A percentile compares a stretch with the other conserved stretches of the same genome.
phyloP scores from a whole-genome alignment of 2,797 vertebrate genomes.

The Oreochromis grahami region DNA sequence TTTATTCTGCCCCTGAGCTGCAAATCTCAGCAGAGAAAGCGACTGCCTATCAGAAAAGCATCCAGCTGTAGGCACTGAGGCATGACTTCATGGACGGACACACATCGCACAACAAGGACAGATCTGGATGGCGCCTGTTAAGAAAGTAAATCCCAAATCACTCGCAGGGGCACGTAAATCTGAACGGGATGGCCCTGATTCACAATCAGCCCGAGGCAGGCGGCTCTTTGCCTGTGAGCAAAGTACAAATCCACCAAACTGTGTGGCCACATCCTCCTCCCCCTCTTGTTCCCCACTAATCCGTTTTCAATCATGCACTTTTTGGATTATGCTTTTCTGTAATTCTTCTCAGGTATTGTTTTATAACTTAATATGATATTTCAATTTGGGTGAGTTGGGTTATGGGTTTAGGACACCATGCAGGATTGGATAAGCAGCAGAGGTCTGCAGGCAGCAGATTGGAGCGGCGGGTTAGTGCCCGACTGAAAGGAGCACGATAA shows the following conservation, averaged over 20 bases:
- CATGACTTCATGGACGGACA: slow-evolving; percentile 39
- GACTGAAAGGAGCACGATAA: slow-evolving; percentile 45
- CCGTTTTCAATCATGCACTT: slow-evolving; percentile 79
- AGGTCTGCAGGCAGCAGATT: slow-evolving; percentile 52
- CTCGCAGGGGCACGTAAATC: slow-evolving; percentile 57
- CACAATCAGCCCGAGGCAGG: slow-evolving; percentile 62
- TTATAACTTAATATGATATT: slow-evolving; percentile 76
- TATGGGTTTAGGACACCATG: slow-evolving; percentile 51
- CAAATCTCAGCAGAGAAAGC: neutral
- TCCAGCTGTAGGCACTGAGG: slow-evolving; percentile 43
- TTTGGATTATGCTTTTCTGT: slow-evolving; percentile 71
- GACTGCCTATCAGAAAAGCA: slow-evolving; percentile 26
- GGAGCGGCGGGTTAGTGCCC: slow-evolving; percentile 32
- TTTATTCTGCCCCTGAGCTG: slow-evolving; percentile 32
- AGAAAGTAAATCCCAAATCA: slow-evolving; percentile 67
- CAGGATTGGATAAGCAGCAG: slow-evolving; percentile 58
- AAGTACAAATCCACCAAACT: slow-evolving; percentile 65
- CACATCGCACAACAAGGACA: slow-evolving; percentile 29
- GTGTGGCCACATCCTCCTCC: slow-evolving; percentile 2
- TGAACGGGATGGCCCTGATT: slow-evolving; percentile 53
- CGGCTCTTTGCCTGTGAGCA: slow-evolving; percentile 42
- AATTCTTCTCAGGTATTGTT: slow-evolving; percentile 77
- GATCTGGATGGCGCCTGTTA: slow-evolving; percentile 42
- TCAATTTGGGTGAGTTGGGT: slow-evolving; percentile 59
- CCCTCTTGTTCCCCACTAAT: slow-evolving; percentile 52